phyloP scores from a whole-genome alignment of 1,140 invertebrate species.

The Lysiphlebus fabarum region DNA sequence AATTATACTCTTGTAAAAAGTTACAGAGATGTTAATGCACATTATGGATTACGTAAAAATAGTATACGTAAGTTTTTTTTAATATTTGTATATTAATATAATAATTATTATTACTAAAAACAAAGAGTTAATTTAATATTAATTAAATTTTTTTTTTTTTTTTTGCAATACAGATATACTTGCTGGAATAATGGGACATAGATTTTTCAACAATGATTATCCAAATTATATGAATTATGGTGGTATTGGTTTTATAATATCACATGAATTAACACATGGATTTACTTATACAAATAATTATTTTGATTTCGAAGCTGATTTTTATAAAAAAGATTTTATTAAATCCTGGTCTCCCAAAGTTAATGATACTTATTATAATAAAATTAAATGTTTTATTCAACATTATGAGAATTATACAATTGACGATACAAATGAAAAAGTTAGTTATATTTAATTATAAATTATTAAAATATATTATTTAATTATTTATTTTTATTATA shows the following conservation, averaged over 20 bases:
- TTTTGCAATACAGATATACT: slow-evolving; percentile 79
- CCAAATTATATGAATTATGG: slow-evolving; percentile 91
- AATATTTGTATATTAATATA: too few relatives aligned
- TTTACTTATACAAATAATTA: too few relatives aligned
- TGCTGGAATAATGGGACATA: slow-evolving; percentile 84
- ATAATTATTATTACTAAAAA: too few relatives aligned
- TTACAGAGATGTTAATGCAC: slow-evolving; percentile 79
- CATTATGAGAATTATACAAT: slow-evolving; percentile 84
- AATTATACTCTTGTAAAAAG: slow-evolving; percentile 78
- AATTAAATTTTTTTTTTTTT: too few relatives aligned
- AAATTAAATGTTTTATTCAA: slow-evolving; percentile 81
- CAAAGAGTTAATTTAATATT: too few relatives aligned
- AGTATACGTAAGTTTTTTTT: slow-evolving; percentile 80
- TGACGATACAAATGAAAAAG: slow-evolving; percentile 66
- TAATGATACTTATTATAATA: slow-evolving; percentile 69
- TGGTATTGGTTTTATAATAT: slow-evolving; percentile 80
- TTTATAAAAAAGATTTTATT: too few relatives aligned
- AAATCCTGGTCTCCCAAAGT: slow-evolving; percentile 71
- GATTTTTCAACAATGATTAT: slow-evolving; percentile 79
- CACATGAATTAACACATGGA: slow-evolving; percentile 91
- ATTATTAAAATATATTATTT: not conserved
- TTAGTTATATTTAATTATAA: slow-evolving; percentile 51
- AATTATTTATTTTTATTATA: not conserved
- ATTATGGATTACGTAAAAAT: slow-evolving; percentile 80
- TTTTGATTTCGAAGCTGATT: too few relatives aligned